phyloP scores from a whole-genome alignment of 2,888 invertebrate genomes.

The Drosophila glabriapex region DNA sequence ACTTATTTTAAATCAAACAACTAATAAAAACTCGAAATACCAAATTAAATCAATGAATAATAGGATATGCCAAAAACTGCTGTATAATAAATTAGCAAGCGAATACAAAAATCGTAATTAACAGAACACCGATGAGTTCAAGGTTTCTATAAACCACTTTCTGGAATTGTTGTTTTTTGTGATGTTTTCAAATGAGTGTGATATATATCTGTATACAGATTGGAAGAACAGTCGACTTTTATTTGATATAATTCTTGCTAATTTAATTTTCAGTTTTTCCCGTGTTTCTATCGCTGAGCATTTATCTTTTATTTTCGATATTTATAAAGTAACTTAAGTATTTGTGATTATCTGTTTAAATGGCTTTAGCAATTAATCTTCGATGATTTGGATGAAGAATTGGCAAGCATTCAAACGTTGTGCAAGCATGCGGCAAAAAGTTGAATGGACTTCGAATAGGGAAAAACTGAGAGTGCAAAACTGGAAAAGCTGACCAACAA shows the following conservation, averaged over 20 bases:
- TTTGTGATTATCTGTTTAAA: conserved; percentile 30
- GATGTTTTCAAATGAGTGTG: conserved; percentile 35
- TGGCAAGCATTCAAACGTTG: conserved; percentile 28
- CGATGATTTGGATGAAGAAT: conserved; percentile 37
- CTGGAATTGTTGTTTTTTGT: conserved; percentile 13
- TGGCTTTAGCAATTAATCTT: conserved; percentile 63
- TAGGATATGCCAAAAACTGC: conserved; percentile 43
- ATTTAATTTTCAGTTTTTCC: conserved; percentile 67
- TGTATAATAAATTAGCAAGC: conserved; percentile 65
- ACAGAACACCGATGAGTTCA: conserved; percentile 61
- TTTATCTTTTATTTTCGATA: conserved; percentile 60
- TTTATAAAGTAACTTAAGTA: conserved; percentile 41
- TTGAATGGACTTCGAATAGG: conserved; percentile 69
- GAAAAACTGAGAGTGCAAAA: neutral
- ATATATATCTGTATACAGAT: conserved; percentile 7
- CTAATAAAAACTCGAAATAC: conserved; percentile 46
- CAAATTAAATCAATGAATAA: conserved; percentile 26
- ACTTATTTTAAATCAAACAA: conserved; percentile 10
- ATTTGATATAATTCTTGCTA: conserved; percentile 55
- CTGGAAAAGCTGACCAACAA: conserved; percentile 22
- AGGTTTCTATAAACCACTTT: conserved; percentile 53
- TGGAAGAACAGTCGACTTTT: conserved; percentile 21
- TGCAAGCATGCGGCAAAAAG: conserved; percentile 44
- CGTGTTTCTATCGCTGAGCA: conserved; percentile 20
- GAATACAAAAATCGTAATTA: conserved; percentile 67